Percentiles rank a stretch among this genome's conserved stretches.
Evolutionary conservation across 30 jellyfish, hydroid and myxozoan genomes (phyloP).

Genomic region (Pelagia noctiluca): DNA sequence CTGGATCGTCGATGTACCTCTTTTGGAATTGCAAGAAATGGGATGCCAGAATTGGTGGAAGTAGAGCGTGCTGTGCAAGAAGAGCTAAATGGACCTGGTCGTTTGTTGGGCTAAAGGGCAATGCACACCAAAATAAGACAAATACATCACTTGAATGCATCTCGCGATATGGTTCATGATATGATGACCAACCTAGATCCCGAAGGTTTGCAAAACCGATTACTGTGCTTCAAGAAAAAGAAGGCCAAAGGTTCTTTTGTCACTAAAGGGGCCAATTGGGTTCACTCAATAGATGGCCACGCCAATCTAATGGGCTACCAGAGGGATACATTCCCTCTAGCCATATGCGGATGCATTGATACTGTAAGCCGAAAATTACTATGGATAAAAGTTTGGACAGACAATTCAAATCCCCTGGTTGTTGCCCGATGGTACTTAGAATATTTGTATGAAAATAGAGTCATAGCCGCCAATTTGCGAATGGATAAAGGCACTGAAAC

Average conservation of each 20-base stretch:
- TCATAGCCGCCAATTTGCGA: neutral
- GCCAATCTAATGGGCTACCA: neutral
- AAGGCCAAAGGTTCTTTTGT: neutral
- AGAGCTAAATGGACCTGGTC: constrained; percentile 19
- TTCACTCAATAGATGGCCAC: neutral
- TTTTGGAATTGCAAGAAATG: neutral
- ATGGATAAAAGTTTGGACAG: constrained; percentile 19
- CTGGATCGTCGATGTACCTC: neutral
- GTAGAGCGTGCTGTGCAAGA: constrained; percentile 18
- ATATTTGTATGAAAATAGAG: neutral
- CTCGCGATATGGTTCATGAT: constrained; percentile 20
- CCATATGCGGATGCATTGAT: constrained; percentile 23
- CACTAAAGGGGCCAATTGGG: neutral
- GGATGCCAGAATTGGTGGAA: neutral
- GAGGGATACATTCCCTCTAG: neutral
- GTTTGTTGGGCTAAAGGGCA: constrained; percentile 24
- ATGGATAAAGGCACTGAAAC: constrained; percentile 18
- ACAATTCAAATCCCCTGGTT: neutral
- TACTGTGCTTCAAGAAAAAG: neutral
- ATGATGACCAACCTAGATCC: constrained; percentile 11
- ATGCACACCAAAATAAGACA: constrained; percentile 14
- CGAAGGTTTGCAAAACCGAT: neutral
- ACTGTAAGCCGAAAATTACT: constrained; percentile 11
- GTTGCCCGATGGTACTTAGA: constrained; percentile 35
- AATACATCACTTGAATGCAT: constrained; percentile 8